Evolutionary conservation across 2,888 invertebrate genomes (phyloP).

Genomic region (Drosophila emarginata): DNA sequence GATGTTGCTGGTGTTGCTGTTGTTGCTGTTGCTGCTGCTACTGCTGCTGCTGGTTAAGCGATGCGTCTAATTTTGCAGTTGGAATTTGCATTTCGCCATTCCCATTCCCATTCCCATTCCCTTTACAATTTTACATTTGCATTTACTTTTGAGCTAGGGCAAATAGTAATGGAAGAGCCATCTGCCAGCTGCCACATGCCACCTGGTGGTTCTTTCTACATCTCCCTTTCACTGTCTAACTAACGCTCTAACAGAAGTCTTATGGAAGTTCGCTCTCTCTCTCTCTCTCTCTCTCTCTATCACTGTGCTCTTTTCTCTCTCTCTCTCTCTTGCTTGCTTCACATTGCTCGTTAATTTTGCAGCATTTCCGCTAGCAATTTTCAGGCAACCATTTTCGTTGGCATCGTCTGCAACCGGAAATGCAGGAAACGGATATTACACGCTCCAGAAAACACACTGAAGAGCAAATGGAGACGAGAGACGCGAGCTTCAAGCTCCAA

Average conservation of each 20-base stretch:
- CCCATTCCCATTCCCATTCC: not conserved
- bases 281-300: not conserved
- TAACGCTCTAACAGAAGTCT: too few relatives aligned
- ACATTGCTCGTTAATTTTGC: constrained; percentile 75
- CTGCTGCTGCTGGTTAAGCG: constrained; percentile 64
- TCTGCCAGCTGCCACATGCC: constrained; percentile 23
- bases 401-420: constrained; percentile 70
- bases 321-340: constrained; percentile 12
- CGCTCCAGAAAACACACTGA: constrained; percentile 73
- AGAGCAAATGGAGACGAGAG: not conserved
- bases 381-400: constrained; percentile 50
- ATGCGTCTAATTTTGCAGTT: constrained; percentile 77
- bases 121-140: not conserved
- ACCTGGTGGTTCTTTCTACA: constrained; percentile 19
- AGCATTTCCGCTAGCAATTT: constrained; percentile 77
- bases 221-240: not conserved
- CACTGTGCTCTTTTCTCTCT: not conserved
- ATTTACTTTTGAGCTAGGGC: constrained; percentile 6
- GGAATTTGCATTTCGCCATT: constrained; percentile 22
- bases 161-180: constrained; percentile 16
- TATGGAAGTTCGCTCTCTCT: not conserved
- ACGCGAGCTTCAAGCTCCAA: not conserved
- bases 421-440: constrained; percentile 79
- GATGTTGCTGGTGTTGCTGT: not conserved
- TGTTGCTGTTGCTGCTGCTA: constrained; percentile 39